phyloP scores from a whole-genome alignment of 2,888 invertebrate species.

The Drosophila seclusa region DNA sequence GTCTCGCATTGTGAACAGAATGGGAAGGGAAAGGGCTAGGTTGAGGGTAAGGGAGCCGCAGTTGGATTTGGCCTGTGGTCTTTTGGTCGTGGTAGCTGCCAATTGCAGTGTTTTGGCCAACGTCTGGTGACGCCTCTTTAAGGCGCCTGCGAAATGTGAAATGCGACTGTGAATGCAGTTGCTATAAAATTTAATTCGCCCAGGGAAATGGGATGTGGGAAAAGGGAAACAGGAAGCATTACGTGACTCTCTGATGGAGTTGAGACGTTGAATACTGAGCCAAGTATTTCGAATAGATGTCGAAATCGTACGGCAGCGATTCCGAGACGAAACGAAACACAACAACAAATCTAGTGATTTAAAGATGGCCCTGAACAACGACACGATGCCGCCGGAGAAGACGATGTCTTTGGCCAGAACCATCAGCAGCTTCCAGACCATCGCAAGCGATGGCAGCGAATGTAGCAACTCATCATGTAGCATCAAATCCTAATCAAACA shows the following conservation, averaged over 20 bases:
- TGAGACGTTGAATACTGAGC: slow-evolving; percentile 30
- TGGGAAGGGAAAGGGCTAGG: background rate
- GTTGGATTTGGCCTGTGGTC: slow-evolving; percentile 29
- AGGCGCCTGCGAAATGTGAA: slow-evolving; percentile 29
- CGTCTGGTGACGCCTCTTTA: slow-evolving; percentile 46
- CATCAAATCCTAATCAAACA: background rate
- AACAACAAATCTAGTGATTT: background rate
- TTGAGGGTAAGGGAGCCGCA: slow-evolving; percentile 11
- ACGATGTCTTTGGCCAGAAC: background rate
- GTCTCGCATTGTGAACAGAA: slow-evolving; percentile 19
- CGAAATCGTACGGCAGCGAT: slow-evolving; percentile 8
- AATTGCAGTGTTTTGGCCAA: slow-evolving; percentile 57
- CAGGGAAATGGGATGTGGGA: slow-evolving; percentile 12
- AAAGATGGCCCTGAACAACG: slow-evolving; percentile 35
- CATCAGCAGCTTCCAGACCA: slow-evolving; percentile 26
- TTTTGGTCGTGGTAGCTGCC: slow-evolving; percentile 49
- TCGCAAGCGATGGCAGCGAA: slow-evolving; percentile 34
- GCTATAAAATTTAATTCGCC: slow-evolving; percentile 76
- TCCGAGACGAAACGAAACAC: slow-evolving; percentile 4
- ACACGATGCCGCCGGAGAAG: slow-evolving; percentile 5
- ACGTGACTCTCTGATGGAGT: slow-evolving; percentile 36
- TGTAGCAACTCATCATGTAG: slow-evolving; percentile 4
- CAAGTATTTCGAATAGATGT: slow-evolving; percentile 40
- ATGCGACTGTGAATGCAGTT: slow-evolving; percentile 62
- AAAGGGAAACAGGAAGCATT: slow-evolving; percentile 11